phyloP scores from a whole-genome alignment of 53 echinoderm and acorn worm genomes.

The Hippasteria phrygiana region DNA sequence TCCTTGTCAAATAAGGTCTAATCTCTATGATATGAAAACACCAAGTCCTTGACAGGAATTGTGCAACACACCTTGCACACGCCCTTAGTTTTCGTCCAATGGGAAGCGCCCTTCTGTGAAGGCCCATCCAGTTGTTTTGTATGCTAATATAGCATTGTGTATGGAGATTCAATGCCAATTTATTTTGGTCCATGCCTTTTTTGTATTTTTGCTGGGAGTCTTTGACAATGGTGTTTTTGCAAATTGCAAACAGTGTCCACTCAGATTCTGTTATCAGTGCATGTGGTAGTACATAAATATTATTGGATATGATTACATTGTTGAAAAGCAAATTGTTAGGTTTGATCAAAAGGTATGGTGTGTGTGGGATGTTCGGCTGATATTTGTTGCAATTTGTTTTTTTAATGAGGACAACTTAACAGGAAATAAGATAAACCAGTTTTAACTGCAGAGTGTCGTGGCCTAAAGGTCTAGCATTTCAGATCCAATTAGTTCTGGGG shows the following conservation, averaged over 20 bases:
- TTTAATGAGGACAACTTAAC: too few species aligned
- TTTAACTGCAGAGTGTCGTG: too few species aligned
- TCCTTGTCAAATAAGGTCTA: too few species aligned
- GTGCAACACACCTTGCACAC: background rate
- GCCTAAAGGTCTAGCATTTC: too few species aligned
- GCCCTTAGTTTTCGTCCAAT: background rate
- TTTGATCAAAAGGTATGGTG: too few species aligned
- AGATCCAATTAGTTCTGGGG: too few species aligned
- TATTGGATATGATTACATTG: background rate
- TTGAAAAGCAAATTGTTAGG: too few species aligned
- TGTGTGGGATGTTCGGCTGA: too few species aligned
- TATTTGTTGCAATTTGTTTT: too few species aligned
- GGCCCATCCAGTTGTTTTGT: background rate
- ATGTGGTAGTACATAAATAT: background rate
- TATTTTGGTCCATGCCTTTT: background rate
- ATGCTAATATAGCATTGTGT: background rate
- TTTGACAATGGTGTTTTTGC: background rate
- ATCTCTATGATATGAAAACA: too few species aligned
- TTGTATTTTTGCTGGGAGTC: background rate
- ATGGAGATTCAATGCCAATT: background rate
- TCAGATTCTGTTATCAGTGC: background rate
- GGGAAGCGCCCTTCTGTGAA: background rate
- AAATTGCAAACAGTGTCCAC: background rate
- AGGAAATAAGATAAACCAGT: too few species aligned
- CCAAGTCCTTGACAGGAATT: background rate